These are phyloP conservation scores for Amblyjoppa fuscipennis DNA, from an alignment of 2,888 invertebrate genomes.

Conservation along the genomic window DNA sequence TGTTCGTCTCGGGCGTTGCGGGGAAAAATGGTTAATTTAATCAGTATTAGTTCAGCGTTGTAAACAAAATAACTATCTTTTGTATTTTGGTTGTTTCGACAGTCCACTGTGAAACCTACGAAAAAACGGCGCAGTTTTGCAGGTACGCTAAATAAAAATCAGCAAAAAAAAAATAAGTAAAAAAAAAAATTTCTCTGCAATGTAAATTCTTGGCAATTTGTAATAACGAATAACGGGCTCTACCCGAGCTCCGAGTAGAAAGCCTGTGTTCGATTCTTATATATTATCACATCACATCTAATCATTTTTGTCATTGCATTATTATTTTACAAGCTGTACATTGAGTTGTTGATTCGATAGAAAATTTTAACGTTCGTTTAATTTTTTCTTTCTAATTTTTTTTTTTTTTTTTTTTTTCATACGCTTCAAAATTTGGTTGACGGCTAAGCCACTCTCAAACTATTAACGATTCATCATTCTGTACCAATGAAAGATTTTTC, in stretches of 20 bases:
- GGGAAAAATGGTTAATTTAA: conserved; percentile 32
- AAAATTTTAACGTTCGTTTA: conserved; percentile 51
- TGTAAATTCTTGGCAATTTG: conserved; percentile 43
- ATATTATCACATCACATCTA: conserved; percentile 46
- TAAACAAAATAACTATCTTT: conserved; percentile 60
- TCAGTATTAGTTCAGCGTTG: conserved; percentile 45
- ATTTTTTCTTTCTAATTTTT: conserved; percentile 44
- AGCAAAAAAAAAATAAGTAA: conserved; percentile 67
- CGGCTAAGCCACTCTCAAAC: conserved; percentile 72
- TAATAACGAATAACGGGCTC: conserved; percentile 27
- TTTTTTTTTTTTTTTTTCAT: conserved; percentile 62
- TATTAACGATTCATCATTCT: conserved; percentile 28
- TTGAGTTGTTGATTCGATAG: conserved; percentile 38
- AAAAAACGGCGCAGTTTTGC: conserved; percentile 84
- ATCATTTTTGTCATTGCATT: conserved; percentile 44
- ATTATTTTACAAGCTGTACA: conserved; percentile 44
- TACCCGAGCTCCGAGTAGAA: conserved; percentile 52
- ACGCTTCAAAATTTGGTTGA: conserved; percentile 68
- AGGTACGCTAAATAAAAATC: conserved; percentile 80
- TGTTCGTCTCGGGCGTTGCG: conserved; percentile 23
- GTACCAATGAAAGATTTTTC: not conserved
- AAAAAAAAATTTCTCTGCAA: conserved; percentile 49
- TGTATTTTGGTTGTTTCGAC: conserved; percentile 83
- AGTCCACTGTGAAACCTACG: conserved; percentile 84
- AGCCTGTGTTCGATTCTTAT: conserved; percentile 34